Percentiles rank a stretch among this genome's conserved stretches.
Evolutionary conservation across 2,888 invertebrate genomes (phyloP).

Genomic region (Pseudococcus viburni): DNA sequence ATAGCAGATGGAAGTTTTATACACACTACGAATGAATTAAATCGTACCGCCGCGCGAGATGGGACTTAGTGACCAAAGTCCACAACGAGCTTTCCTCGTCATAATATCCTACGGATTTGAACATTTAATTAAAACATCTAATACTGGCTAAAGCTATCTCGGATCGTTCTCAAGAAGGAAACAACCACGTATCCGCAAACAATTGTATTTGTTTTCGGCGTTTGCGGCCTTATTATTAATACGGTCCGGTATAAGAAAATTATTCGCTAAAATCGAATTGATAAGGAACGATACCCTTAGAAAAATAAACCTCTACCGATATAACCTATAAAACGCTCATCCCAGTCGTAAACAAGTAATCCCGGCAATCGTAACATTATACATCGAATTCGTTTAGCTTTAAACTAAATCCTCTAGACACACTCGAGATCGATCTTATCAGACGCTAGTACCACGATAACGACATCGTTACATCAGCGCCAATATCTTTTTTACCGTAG

Average conservation of each 20-base stretch:
- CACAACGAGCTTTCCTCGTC: slow-evolving; percentile 10
- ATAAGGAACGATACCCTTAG: slow-evolving; percentile 9
- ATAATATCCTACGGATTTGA: slow-evolving; percentile 23
- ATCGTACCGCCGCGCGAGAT: slow-evolving; percentile 22
- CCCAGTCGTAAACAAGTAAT: slow-evolving; percentile 64
- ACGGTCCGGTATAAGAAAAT: neutral
- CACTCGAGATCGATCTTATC: slow-evolving; percentile 61
- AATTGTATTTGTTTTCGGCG: neutral
- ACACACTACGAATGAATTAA: slow-evolving; percentile 44
- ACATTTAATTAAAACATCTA: slow-evolving; percentile 57
- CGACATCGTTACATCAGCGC: slow-evolving; percentile 64
- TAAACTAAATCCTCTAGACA: slow-evolving; percentile 44
- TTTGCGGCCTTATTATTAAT: neutral
- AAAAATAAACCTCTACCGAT: slow-evolving; percentile 26
- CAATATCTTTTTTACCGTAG: slow-evolving; percentile 61
- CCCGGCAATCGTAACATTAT: slow-evolving; percentile 63
- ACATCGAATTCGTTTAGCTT: slow-evolving; percentile 65
- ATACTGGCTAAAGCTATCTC: slow-evolving; percentile 6
- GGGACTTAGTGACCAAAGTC: slow-evolving; percentile 56
- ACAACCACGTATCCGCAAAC: neutral
- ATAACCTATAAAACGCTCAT: slow-evolving; percentile 62
- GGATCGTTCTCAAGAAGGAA: neutral
- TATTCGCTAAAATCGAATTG: slow-evolving; percentile 37
- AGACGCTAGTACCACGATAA: slow-evolving; percentile 50
- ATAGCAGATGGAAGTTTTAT: slow-evolving; percentile 18